Evolutionary conservation across 2,797 vertebrate species (phyloP).

Genomic region (Pseudochirops corinnae): DNA sequence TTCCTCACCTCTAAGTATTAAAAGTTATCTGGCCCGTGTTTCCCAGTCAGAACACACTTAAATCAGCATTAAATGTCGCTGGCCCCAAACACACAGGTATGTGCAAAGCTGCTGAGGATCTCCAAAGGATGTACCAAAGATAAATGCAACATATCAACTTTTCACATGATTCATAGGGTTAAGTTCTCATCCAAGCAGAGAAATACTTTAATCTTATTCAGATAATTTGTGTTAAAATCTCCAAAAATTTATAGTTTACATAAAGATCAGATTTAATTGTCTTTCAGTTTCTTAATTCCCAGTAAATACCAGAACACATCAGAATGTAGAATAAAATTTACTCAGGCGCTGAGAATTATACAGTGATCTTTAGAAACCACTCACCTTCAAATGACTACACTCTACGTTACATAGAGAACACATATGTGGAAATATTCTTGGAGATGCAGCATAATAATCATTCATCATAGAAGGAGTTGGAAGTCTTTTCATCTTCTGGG

Average conservation of each 20-base stretch:
- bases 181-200: constrained; percentile 59
- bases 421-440: constrained; percentile 96
- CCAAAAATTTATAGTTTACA: constrained; percentile 61
- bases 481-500: constrained; percentile 85
- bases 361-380: constrained; percentile 87
- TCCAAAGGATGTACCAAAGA: constrained; percentile 52
- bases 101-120: constrained; percentile 41
- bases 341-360: constrained; percentile 69
- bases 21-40: constrained; percentile 45
- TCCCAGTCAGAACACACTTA: constrained; percentile 58
- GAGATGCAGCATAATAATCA: constrained; percentile 94
- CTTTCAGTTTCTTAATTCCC: constrained; percentile 59
- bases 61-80: constrained; percentile 51
- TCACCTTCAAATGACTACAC: constrained; percentile 95
- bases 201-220: constrained; percentile 44
- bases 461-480: constrained; percentile 94
- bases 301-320: constrained; percentile 55
- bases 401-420: constrained; percentile 98
- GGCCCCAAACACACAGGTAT: constrained; percentile 30
- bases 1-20: constrained; percentile 46
- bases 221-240: constrained; percentile 37
- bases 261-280: constrained; percentile 60
- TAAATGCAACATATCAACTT: constrained; percentile 50
- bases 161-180: constrained; percentile 26
- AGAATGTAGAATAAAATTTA: constrained; percentile 68